Percentiles rank a stretch among this genome's conserved stretches.
These are phyloP conservation scores for Leptatherina wallacei DNA, from an alignment of 2,797 vertebrate species.

Conservation along the genomic window DNA sequence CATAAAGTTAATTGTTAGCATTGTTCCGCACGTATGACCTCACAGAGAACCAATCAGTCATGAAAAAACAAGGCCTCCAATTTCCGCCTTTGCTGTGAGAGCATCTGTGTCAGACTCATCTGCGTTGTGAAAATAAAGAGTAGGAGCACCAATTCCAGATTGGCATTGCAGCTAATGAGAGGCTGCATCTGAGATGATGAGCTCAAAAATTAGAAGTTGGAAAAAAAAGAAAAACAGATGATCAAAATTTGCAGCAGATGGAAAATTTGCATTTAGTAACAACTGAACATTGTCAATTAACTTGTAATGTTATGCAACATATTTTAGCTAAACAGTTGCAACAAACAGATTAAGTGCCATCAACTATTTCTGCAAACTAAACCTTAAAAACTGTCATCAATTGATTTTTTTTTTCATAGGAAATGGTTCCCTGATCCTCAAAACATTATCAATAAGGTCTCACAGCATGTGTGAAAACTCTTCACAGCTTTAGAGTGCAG, in stretches of 20 bases:
- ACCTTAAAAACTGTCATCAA: conserved; percentile 14
- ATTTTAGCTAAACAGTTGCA: conserved; percentile 1
- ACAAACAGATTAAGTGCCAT: conserved; percentile 1
- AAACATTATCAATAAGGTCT: conserved; percentile 11
- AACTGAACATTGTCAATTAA: conserved; percentile 10
- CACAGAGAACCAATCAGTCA: conserved; percentile 40
- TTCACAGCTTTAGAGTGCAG: conserved; percentile 19
- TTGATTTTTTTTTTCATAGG: not conserved
- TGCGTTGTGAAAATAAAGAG: conserved; percentile 27
- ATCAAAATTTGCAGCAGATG: conserved; percentile 53
- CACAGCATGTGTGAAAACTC: conserved; percentile 16
- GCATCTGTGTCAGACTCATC: conserved; percentile 43
- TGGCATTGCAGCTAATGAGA: conserved; percentile 37
- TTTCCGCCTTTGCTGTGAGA: conserved; percentile 31
- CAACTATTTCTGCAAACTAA: conserved; percentile 15
- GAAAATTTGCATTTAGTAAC: conserved; percentile 41
- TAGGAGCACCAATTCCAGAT: conserved; percentile 30
- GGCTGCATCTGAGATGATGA: conserved; percentile 22
- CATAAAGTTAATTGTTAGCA: conserved; percentile 14
- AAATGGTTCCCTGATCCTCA: not conserved
- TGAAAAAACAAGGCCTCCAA: conserved; percentile 48
- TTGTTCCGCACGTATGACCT: conserved; percentile 32
- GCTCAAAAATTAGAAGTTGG: conserved; percentile 17
- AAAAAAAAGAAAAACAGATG: conserved; percentile 4
- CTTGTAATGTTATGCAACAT: conserved; percentile 20